Conservation (phyloP, 1,140 invertebrate species). For the Cyrtorhinus lividipennis region DNA sequence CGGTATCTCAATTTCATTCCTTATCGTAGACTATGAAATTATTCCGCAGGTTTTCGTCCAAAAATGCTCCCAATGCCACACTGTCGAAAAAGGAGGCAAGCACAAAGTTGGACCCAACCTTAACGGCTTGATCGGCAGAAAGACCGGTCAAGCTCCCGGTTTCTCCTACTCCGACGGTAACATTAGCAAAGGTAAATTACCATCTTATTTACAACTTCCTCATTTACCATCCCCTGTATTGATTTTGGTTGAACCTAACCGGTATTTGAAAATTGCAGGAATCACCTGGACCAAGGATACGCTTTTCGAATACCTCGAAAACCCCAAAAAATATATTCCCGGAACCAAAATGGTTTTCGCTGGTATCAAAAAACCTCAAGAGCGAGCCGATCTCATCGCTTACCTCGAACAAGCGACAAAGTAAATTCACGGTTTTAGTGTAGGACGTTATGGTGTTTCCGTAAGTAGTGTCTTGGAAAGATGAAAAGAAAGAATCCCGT, state of each 20-base stretch:
- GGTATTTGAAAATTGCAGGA: constrained; percentile 39
- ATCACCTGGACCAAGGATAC: constrained; percentile 94
- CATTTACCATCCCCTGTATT: background rate
- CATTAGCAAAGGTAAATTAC: constrained; percentile 70
- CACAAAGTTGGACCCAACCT: constrained; percentile 97
- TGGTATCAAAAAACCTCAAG: constrained; percentile 90
- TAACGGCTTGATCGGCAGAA: constrained; percentile 81
- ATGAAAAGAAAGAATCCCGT: constrained; percentile 5
- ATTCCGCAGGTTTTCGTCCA: constrained; percentile 72
- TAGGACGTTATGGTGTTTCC: background rate
- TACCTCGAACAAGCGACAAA: constrained; percentile 73
- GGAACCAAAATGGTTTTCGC: constrained; percentile 99
- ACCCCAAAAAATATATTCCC: constrained; percentile 99
- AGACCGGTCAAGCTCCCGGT: constrained; percentile 87
- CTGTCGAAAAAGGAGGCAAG: constrained; percentile 85
- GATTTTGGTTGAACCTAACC: background rate
- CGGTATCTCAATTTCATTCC: no score
- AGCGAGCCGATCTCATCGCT: constrained; percentile 90
- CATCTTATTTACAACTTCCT: background rate
- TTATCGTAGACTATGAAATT: no score
- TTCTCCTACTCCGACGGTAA: constrained; percentile 96
- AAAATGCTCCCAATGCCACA: constrained; percentile 94
- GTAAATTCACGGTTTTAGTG: constrained; percentile 32
- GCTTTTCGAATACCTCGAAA: constrained; percentile 88
- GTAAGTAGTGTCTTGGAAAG: background rate